These are phyloP conservation scores for Acyrthosiphon pisum DNA, from an alignment of 1,140 invertebrate species.

Conservation along the genomic window DNA sequence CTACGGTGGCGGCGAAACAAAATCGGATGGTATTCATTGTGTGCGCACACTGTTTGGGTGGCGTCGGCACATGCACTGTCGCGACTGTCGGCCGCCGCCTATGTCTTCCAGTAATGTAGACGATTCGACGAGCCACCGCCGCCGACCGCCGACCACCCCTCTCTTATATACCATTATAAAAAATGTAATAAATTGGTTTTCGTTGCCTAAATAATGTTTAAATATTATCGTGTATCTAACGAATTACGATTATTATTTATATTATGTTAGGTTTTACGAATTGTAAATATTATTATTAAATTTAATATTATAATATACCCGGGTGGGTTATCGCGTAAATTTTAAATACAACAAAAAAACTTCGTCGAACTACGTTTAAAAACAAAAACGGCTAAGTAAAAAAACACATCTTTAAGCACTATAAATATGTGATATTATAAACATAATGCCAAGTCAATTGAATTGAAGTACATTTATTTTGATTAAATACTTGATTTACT, in stretches of 20 bases:
- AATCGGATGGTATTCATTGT: constrained; percentile 33
- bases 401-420: no score
- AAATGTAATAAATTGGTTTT: not conserved
- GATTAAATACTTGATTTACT: no score
- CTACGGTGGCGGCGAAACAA: not conserved
- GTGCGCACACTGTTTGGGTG: constrained; percentile 1
- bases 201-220: not conserved
- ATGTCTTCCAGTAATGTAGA: not conserved
- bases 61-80: not conserved
- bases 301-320: no score
- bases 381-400: no score
- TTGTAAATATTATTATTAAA: no score
- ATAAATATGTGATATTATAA: no score
- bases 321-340: not conserved
- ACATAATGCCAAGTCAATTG: no score
- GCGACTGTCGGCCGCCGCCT: not conserved
- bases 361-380: no score
- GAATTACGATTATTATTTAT: no score
- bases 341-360: no score
- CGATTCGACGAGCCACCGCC: not conserved
- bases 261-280: no score
- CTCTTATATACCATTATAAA: not conserved
- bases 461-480: no score
- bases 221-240: not conserved
- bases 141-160: not conserved